These are phyloP conservation scores for Tetranychus urticae DNA, from an alignment of 1,140 invertebrate genomes.

Conservation along the genomic window DNA sequence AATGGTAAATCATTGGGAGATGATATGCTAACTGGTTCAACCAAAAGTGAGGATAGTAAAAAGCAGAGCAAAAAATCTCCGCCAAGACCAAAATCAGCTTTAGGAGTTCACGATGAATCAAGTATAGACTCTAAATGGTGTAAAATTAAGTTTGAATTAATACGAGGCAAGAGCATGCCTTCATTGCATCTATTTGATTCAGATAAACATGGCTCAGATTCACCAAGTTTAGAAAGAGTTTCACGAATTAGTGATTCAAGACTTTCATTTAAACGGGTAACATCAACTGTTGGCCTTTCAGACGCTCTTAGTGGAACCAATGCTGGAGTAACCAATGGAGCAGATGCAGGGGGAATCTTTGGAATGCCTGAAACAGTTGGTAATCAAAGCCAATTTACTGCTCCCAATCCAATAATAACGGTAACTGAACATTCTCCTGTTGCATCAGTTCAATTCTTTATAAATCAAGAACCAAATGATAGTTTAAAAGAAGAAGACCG, in stretches of 20 bases:
- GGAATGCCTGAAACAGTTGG: slow-evolving; percentile 7
- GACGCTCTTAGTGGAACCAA: not conserved
- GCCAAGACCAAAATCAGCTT: slow-evolving; percentile 35
- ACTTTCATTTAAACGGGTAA: not conserved
- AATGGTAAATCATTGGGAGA: too few relatives aligned
- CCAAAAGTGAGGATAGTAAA: too few relatives aligned
- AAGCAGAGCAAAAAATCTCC: slow-evolving; percentile 14
- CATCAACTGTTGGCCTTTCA: not conserved
- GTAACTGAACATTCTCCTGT: slow-evolving; percentile 74
- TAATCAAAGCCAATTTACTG: slow-evolving; percentile 9
- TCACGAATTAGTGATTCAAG: not conserved
- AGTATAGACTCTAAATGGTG: slow-evolving; percentile 1
- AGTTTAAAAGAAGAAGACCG: slow-evolving; percentile 7
- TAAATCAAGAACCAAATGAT: slow-evolving; percentile 12
- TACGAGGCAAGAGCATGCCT: slow-evolving; percentile 84
- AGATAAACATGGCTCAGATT: not conserved
- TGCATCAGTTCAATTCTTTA: slow-evolving; percentile 16
- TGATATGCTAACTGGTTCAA: too few relatives aligned
- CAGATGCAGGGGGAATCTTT: not conserved
- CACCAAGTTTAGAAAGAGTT: not conserved
- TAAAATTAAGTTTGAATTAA: slow-evolving; percentile 22
- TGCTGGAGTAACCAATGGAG: not conserved
- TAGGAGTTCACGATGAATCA: slow-evolving; percentile 22
- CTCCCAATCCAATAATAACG: slow-evolving; percentile 73
- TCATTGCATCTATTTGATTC: slow-evolving; percentile 29